A percentile compares a stretch with the other conserved stretches of the same genome.
Evolutionary conservation across 2,888 invertebrate species (phyloP).

Genomic region (Pemphredon lugubris): DNA sequence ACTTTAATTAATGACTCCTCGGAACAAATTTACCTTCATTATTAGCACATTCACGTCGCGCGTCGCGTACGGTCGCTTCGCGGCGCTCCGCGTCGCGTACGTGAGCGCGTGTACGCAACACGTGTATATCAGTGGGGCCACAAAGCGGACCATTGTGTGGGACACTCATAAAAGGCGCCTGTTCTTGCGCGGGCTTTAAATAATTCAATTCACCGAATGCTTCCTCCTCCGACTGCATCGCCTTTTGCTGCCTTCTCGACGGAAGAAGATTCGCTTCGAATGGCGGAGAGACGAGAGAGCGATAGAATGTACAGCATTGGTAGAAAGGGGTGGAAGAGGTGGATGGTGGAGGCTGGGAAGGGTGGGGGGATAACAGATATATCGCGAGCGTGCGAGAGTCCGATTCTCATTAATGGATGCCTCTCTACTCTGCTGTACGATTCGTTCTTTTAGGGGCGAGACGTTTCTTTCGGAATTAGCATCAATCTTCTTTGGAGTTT

Average conservation of each 20-base stretch:
- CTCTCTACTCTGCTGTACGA: no score
- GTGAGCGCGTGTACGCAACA: conserved; percentile 66
- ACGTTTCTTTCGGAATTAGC: no score
- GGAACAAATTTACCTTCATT: conserved; percentile 79
- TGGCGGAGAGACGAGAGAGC: conserved; percentile 28
- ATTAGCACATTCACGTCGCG: conserved; percentile 77
- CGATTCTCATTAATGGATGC: no score
- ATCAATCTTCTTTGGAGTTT: no score
- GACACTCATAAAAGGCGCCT: conserved; percentile 77
- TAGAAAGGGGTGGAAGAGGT: no score
- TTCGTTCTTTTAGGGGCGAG: no score
- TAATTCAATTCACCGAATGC: conserved; percentile 79
- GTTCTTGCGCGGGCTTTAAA: conserved; percentile 76
- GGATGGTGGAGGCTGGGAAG: no score
- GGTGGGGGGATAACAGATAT: no score
- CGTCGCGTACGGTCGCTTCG: no score
- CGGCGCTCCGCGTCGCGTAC: conserved; percentile 44
- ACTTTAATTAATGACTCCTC: conserved; percentile 80
- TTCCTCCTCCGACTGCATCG: conserved; percentile 63
- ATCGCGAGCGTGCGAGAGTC: no score
- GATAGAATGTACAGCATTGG: conserved; percentile 21
- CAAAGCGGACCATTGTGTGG: conserved; percentile 77
- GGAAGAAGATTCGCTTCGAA: conserved; percentile 33
- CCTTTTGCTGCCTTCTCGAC: conserved; percentile 56
- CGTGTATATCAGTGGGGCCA: conserved; percentile 68